A percentile compares a stretch with the other conserved stretches of the same genome.
phyloP scores from a whole-genome alignment of 2,797 vertebrate species.

The Sebastes taczanowskii region DNA sequence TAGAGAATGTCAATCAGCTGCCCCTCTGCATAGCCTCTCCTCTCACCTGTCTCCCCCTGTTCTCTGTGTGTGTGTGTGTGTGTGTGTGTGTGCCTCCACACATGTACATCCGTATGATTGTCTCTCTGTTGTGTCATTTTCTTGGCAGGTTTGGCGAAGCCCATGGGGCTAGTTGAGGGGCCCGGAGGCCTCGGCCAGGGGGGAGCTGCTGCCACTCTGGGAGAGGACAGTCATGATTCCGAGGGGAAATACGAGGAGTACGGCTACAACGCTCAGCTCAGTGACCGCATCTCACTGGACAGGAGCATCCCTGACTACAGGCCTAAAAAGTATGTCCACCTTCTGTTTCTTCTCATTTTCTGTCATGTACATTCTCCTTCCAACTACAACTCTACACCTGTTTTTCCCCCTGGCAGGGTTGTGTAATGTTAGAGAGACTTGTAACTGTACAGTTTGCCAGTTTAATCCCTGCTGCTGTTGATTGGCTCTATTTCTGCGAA shows the following conservation, averaged over 20 bases:
- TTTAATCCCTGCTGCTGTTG: constrained; percentile 43
- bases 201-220: constrained; percentile 91
- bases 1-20: constrained; percentile 53
- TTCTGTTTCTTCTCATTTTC: constrained; percentile 13
- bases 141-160: constrained; percentile 91
- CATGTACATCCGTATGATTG: constrained; percentile 22
- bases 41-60: constrained; percentile 38
- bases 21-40: constrained; percentile 29
- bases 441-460: constrained; percentile 20
- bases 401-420: background rate
- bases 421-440: constrained; percentile 7
- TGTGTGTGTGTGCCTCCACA: background rate
- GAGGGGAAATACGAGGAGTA: constrained; percentile 94
- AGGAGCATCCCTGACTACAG: constrained; percentile 97
- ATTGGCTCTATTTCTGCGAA: constrained; percentile 49
- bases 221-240: constrained; percentile 88
- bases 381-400: constrained; percentile 16
- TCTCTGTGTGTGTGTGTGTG: background rate
- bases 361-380: constrained; percentile 11
- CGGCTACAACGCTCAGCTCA: constrained; percentile 97
- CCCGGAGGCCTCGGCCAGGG: constrained; percentile 96
- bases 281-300: constrained; percentile 96
- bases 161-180: constrained; percentile 96
- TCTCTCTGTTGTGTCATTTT: constrained; percentile 35
- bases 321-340: constrained; percentile 90